phyloP scores from a whole-genome alignment of 1,140 invertebrate species.

The Brachionus angularis region DNA sequence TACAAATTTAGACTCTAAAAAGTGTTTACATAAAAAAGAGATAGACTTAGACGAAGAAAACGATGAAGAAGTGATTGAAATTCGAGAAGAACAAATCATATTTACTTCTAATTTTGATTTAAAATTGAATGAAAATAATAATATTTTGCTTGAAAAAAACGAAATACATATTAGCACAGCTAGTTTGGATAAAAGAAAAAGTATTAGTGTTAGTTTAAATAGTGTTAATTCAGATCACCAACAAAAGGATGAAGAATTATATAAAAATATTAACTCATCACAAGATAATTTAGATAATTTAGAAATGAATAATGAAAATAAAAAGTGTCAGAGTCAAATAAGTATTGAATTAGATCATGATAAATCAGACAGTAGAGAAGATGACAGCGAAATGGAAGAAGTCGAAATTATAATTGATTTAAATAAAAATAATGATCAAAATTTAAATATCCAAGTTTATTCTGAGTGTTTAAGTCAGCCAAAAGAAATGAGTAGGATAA shows the following conservation, averaged over 20 bases:
- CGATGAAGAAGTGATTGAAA: too few species aligned
- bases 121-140: too few species aligned
- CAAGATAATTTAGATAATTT: too few species aligned
- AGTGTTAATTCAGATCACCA: slow-evolving; percentile 7
- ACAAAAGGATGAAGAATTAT: background rate
- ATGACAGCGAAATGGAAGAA: slow-evolving; percentile 11
- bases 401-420: slow-evolving; percentile 38
- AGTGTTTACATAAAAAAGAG: too few species aligned
- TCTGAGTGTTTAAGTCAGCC: background rate
- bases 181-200: slow-evolving; percentile 9
- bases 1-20: too few species aligned
- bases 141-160: too few species aligned
- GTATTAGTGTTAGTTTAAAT: slow-evolving; percentile 9
- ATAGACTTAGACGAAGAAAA: too few species aligned
- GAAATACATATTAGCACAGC: slow-evolving; percentile 10
- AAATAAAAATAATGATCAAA: background rate
- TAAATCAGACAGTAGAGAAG: slow-evolving; percentile 20
- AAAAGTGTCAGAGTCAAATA: too few species aligned
- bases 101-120: too few species aligned
- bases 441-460: too few species aligned
- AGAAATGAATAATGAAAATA: too few species aligned
- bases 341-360: slow-evolving; percentile 1
- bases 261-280: background rate
- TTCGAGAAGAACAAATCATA: too few species aligned
- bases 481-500: background rate